Evolutionary conservation across 1,140 invertebrate species (phyloP).

Genomic region (Ceratosolen fusciceps): DNA sequence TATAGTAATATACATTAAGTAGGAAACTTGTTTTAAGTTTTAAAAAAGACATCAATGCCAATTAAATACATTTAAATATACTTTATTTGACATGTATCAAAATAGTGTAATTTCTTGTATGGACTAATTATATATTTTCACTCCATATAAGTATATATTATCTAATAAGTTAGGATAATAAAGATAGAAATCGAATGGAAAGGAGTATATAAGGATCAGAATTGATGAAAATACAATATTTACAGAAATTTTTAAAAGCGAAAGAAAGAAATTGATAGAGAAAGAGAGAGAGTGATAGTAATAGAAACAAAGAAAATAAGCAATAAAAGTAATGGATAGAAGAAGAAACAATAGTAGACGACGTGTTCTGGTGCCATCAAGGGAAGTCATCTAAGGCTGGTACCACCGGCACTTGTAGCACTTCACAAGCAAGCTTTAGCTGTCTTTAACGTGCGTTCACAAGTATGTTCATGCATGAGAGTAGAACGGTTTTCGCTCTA

Average conservation of each 20-base stretch:
- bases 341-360: neutral
- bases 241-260: neutral
- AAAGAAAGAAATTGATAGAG: no score
- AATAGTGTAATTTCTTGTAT: no score
- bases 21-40: no score
- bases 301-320: neutral
- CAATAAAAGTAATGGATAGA: neutral
- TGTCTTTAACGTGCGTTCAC: neutral
- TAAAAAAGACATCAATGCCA: no score
- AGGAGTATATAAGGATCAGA: neutral
- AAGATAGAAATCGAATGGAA: no score
- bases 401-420: slow-evolving; percentile 36
- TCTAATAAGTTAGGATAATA: neutral
- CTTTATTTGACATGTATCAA: no score
- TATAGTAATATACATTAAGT: no score
- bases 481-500: neutral
- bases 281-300: no score
- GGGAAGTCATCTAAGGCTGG: slow-evolving; percentile 44
- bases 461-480: neutral
- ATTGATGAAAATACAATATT: neutral
- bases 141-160: neutral
- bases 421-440: slow-evolving; percentile 32
- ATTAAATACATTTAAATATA: no score
- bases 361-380: slow-evolving; percentile 11
- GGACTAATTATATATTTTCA: neutral